Base-by-base conservation (phyloP, 2,888 invertebrate species). In the Uropetala carovei region DNA sequence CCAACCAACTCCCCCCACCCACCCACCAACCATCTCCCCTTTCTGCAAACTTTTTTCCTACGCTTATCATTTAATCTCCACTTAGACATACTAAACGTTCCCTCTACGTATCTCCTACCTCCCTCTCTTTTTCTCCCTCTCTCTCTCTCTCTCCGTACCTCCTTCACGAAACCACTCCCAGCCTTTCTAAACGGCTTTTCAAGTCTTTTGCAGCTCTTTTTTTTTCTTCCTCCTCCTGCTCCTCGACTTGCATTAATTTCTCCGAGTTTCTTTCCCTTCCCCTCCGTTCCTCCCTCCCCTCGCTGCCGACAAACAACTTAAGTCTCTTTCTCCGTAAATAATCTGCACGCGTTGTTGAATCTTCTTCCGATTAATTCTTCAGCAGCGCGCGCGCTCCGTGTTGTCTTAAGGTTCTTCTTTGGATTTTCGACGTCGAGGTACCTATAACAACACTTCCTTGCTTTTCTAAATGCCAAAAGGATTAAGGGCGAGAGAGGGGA, bases 1-100 rank as follows among this genome's bases (percentile, higher is more conserved):
- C 30, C 16, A 43, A 43, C 43, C 43, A 43, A 43, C 43, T 43
- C 43, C 43, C 43, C 43, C 43, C 43, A 43, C 43, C 43, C 43
- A 43, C 5, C 43, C 5, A 43, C 43, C 43, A 43, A 43, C 43
- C 86, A 18, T 86, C 89, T 68, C 64, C 64, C 57, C 83, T 57
- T 43, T 68, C 89, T 59, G 68, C 43, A 64, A 89, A 89, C 68
- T 89, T 89, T 64, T 89, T 89, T 89, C 89, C 64, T 57, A 56
- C 83, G 83, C 83, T 83, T 83, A 83, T 68, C 89, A 68, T 68
- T 89, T 64, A 64, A 60, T 86, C 86, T 60, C 60, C 89, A 64
- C 64, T 64, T 64, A 89, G 64, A 89, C 43, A 13, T 18, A 43
- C 89, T 89, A 86, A 86, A 86, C 30, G 86, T 30, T 64, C 85